phyloP scores from a whole-genome alignment of 2,888 invertebrate species.

The Frankliniella intonsa region DNA sequence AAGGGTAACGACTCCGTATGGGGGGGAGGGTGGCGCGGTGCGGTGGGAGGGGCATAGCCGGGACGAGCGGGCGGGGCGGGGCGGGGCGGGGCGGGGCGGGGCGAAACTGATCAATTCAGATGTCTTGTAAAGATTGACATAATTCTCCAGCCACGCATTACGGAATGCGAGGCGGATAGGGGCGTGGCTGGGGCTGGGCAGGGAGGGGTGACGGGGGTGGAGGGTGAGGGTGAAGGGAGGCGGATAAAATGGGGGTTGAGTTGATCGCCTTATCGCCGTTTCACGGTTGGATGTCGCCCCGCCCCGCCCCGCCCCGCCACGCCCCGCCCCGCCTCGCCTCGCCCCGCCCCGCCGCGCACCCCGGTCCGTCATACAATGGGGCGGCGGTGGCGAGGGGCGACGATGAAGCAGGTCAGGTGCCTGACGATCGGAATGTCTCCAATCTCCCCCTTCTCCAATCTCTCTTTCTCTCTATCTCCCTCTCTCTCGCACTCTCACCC shows the following conservation, averaged over 20 bases:
- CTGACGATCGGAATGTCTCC: no score
- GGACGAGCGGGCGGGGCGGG: no score
- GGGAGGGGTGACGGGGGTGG: neutral
- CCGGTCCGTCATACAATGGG: neutral
- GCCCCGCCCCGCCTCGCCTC: neutral
- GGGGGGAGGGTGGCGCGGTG: no score
- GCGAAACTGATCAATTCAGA: neutral
- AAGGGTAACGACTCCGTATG: no score
- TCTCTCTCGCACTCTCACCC: no score
- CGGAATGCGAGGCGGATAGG: neutral
- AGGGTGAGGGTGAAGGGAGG: no score
- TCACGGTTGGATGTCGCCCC: neutral
- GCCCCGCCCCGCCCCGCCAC: neutral
- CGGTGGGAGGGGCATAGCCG: no score
- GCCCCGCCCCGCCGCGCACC: neutral
- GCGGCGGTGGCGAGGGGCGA: no score
- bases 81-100: neutral
- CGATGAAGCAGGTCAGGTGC: no score
- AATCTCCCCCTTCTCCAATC: no score
- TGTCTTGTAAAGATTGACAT: constrained; percentile 20
- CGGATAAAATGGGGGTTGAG: neutral
- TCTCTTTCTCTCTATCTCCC: no score
- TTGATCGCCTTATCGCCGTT: constrained; percentile 1
- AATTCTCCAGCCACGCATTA: constrained; percentile 1
- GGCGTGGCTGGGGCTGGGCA: neutral